Conservation (phyloP, 2,113 vertebrate genomes). For the Catharus bicknelli region DNA sequence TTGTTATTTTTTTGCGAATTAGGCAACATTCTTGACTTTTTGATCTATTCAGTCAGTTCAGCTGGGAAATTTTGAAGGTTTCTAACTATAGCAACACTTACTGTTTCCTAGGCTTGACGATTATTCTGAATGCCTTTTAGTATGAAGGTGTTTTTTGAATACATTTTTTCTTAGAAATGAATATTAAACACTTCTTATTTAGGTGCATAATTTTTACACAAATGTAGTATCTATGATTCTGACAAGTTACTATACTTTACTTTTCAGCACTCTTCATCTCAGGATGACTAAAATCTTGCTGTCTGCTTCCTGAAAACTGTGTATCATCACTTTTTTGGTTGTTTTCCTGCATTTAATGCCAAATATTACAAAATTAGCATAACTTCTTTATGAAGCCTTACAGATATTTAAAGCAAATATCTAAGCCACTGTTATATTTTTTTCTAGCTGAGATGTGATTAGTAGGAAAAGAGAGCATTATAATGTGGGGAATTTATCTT, state of each 20-base stretch:
- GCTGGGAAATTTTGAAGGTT: background rate
- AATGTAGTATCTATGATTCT: background rate
- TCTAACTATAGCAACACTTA: background rate
- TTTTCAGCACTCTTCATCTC: background rate
- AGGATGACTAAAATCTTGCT: background rate
- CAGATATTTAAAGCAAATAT: background rate
- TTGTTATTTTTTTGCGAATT: background rate
- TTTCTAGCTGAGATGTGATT: background rate
- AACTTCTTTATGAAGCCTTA: background rate
- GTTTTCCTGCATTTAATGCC: background rate
- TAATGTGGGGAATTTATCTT: background rate
- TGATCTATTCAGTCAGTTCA: background rate
- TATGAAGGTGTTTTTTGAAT: background rate
- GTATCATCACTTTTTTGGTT: background rate
- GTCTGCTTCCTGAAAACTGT: background rate
- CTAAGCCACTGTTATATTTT: background rate
- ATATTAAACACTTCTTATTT: background rate
- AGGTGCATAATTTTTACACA: background rate
- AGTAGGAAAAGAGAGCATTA: background rate
- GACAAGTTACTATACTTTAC: background rate
- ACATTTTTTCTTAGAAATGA: background rate
- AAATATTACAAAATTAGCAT: background rate
- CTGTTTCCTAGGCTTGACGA: background rate
- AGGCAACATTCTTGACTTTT: background rate
- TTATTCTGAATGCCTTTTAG: background rate